Evolutionary conservation across 2,888 invertebrate species (phyloP).

Genomic region (Charanyca ferruginea): DNA sequence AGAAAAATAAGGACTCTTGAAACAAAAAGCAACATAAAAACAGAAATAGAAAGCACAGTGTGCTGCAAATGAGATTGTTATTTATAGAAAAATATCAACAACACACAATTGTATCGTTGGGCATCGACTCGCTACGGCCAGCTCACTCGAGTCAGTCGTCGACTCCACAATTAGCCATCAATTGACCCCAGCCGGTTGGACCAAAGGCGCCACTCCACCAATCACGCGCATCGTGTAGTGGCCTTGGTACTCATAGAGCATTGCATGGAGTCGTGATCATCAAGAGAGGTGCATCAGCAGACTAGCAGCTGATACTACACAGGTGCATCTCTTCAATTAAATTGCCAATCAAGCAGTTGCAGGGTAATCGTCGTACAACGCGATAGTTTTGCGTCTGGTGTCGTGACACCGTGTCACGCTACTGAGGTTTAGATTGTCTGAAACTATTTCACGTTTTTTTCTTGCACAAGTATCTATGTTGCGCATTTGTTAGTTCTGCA

Average conservation of each 20-base stretch:
- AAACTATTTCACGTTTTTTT: background rate
- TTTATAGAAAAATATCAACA: constrained; percentile 72
- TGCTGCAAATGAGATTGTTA: constrained; percentile 55
- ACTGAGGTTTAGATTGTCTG: background rate
- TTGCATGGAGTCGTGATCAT: constrained; percentile 66
- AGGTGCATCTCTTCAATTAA: constrained; percentile 46
- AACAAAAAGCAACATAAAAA: constrained; percentile 25
- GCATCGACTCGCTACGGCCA: constrained; percentile 74
- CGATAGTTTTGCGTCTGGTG: constrained; percentile 31
- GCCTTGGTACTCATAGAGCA: constrained; percentile 68
- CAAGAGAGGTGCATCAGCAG: constrained; percentile 51
- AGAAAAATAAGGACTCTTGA: constrained; percentile 44
- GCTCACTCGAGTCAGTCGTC: constrained; percentile 67
- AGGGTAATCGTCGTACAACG: constrained; percentile 38
- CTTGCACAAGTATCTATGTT: background rate
- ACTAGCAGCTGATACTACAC: constrained; percentile 28
- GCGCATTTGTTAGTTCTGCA: background rate
- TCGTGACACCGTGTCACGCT: constrained; percentile 42
- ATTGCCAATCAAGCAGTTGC: constrained; percentile 45
- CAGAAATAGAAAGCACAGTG: constrained; percentile 51
- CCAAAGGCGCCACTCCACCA: constrained; percentile 74
- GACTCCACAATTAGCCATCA: constrained; percentile 84
- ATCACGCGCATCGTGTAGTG: constrained; percentile 69
- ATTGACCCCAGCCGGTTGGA: constrained; percentile 83
- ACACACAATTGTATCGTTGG: constrained; percentile 68